Conservation (phyloP, 1,140 invertebrate species). For the Eumaeus atala region DNA sequence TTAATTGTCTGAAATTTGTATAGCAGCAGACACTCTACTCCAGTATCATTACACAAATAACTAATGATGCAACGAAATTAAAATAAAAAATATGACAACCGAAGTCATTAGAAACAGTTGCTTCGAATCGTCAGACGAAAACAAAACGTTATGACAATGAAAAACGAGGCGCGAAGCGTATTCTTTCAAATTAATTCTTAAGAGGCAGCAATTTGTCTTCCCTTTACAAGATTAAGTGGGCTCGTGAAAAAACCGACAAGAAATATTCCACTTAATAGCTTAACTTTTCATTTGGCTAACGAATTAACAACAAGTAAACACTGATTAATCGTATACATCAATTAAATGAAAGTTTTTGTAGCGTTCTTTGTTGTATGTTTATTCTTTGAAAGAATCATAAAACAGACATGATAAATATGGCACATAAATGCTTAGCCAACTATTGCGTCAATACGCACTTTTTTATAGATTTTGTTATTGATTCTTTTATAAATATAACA, state of each 20-base stretch:
- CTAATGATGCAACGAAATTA: conserved; percentile 25
- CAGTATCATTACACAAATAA: conserved; percentile 20
- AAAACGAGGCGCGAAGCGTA: conserved; percentile 40
- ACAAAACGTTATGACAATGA: conserved; percentile 50
- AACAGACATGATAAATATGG: not conserved
- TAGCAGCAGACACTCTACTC: too few species aligned
- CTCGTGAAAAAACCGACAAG: conserved; percentile 43
- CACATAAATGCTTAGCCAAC: not conserved
- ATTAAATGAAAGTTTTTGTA: conserved; percentile 30
- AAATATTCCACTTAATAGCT: conserved; percentile 49
- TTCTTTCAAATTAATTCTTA: conserved; percentile 60
- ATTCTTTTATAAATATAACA: not conserved
- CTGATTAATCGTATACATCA: conserved; percentile 48
- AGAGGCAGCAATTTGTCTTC: conserved; percentile 53
- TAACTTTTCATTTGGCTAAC: conserved; percentile 60
- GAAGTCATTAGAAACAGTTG: conserved; percentile 29
- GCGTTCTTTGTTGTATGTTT: conserved; percentile 20
- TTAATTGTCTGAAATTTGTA: too few species aligned
- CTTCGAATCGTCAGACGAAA: conserved; percentile 39
- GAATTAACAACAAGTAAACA: conserved; percentile 60
- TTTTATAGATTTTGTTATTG: too few species aligned
- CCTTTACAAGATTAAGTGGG: conserved; percentile 46
- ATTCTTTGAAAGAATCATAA: conserved; percentile 12
- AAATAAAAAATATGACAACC: conserved; percentile 37
- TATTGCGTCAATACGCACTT: too few species aligned